A percentile compares a stretch with the other conserved stretches of the same genome.
These are phyloP conservation scores for Galaxea fascicularis DNA, from an alignment of 92 coral and sea anemone genomes.

Conservation along the genomic window DNA sequence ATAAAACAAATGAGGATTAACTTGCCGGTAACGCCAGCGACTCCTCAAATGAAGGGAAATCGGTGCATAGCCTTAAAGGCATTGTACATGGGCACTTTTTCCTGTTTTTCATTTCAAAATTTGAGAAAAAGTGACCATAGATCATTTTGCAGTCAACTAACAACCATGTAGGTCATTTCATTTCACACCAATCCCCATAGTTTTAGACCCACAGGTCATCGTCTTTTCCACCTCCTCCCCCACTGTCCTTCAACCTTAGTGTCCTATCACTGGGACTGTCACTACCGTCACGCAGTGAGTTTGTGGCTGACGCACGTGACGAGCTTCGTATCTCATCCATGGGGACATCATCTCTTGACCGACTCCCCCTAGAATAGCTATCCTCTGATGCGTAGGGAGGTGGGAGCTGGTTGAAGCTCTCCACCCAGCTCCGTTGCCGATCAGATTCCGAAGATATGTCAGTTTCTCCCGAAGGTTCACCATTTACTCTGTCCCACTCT, in stretches of 20 bases:
- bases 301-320: slow-evolving; percentile 34
- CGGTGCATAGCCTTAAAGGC: too few species aligned
- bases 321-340: slow-evolving; percentile 32
- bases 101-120: too few species aligned
- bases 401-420: slow-evolving; percentile 72
- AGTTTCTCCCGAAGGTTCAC: slow-evolving; percentile 45
- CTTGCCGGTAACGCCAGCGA: too few species aligned
- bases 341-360: slow-evolving; percentile 49
- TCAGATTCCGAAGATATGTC: slow-evolving; percentile 64
- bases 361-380: slow-evolving; percentile 48
- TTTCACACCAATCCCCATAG: slow-evolving; percentile 13
- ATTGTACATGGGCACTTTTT: too few species aligned
- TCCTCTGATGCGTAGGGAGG: slow-evolving; percentile 87
- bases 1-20: neutral
- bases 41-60: too few species aligned
- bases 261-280: slow-evolving; percentile 32
- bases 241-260: slow-evolving; percentile 29
- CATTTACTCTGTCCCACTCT: slow-evolving; percentile 10
- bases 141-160: neutral
- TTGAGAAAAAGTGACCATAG: too few species aligned
- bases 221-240: slow-evolving; percentile 48
- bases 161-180: neutral
- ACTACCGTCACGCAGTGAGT: slow-evolving; percentile 41
- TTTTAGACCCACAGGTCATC: slow-evolving; percentile 51
- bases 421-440: slow-evolving; percentile 78